phyloP scores from a whole-genome alignment of 2,797 vertebrate species.

The Acridotheres tristis region DNA sequence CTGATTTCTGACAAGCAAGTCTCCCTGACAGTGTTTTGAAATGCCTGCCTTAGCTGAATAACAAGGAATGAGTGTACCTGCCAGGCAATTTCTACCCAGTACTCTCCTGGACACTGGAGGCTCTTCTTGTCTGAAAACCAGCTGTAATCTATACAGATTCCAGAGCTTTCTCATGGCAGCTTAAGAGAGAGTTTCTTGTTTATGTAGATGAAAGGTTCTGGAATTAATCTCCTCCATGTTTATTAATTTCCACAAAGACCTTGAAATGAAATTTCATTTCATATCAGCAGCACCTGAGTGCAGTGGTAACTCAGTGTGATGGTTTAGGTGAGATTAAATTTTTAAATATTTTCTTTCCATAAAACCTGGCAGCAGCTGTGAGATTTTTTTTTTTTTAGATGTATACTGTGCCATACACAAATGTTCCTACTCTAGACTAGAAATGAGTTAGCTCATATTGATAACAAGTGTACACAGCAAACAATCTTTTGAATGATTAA shows the following conservation, averaged over 20 bases:
- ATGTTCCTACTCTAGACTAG: background rate
- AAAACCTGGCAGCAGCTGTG: background rate
- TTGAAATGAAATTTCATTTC: background rate
- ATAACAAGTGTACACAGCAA: background rate
- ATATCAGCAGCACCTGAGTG: background rate
- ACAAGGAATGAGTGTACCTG: background rate
- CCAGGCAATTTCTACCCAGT: background rate
- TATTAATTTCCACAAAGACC: background rate
- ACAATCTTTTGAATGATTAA: background rate
- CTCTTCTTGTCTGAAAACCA: background rate
- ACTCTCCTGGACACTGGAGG: background rate
- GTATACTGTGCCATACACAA: background rate
- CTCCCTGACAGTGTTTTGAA: background rate
- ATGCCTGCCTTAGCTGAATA: background rate
- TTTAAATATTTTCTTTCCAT: background rate
- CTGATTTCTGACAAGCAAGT: background rate
- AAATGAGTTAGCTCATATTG: background rate
- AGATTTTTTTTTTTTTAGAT: background rate
- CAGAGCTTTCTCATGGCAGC: background rate
- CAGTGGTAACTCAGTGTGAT: background rate
- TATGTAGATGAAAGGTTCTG: background rate
- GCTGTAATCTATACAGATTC: background rate
- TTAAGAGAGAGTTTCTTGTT: background rate
- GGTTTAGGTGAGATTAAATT: background rate
- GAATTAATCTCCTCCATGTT: background rate